These are phyloP conservation scores for Lamellibrachia columna DNA, from an alignment of 2,888 invertebrate genomes.

Conservation along the genomic window DNA sequence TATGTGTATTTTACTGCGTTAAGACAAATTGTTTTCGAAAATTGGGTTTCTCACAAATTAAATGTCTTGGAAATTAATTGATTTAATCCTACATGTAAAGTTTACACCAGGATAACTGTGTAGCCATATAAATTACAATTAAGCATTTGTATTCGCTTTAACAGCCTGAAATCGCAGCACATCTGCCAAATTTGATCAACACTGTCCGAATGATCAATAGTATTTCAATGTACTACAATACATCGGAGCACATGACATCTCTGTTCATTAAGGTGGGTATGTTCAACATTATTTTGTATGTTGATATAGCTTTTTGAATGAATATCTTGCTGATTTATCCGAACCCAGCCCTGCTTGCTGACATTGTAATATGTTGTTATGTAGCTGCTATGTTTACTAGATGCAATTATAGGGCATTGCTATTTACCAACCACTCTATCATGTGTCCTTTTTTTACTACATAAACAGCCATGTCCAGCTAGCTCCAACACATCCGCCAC, in stretches of 20 bases:
- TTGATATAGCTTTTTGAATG: background rate
- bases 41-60: background rate
- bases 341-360: background rate
- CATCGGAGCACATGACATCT: slow-evolving; percentile 61
- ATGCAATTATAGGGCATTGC: background rate
- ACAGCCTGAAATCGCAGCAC: slow-evolving; percentile 59
- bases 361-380: background rate
- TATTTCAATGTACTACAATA: slow-evolving; percentile 60
- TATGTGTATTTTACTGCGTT: background rate
- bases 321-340: background rate
- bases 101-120: background rate
- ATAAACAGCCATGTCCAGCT: too few relatives aligned
- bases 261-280: slow-evolving; percentile 58
- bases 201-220: slow-evolving; percentile 63
- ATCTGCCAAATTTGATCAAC: slow-evolving; percentile 59
- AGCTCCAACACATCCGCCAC: too few relatives aligned
- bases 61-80: background rate
- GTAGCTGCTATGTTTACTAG: background rate
- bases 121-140: background rate
- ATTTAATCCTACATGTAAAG: background rate
- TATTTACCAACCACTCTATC: too few relatives aligned
- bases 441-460: too few relatives aligned
- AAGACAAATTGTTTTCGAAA: background rate
- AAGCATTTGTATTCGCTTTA: background rate
- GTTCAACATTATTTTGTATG: background rate